A percentile compares a stretch with the other conserved stretches of the same genome.
Conservation (phyloP, 2,113 vertebrate species). For the Hippotragus niger region DNA sequence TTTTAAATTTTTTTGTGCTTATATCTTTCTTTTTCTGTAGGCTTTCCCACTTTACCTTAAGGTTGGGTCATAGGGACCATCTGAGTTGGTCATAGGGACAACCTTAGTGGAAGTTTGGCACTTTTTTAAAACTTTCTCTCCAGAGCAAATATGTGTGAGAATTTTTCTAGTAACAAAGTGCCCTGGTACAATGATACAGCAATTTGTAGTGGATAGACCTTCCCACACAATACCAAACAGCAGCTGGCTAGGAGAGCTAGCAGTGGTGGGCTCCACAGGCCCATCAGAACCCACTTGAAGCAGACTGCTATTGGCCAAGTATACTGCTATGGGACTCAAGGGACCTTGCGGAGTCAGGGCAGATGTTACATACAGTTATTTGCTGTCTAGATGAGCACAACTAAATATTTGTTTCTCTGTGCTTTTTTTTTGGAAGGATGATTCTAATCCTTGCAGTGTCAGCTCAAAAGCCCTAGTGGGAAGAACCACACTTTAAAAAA, state of each 20-base stretch:
- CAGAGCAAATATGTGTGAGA: not conserved
- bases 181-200: not conserved
- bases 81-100: not conserved
- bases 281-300: not conserved
- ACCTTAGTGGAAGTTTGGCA: not conserved
- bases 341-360: not conserved
- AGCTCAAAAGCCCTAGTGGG: not conserved
- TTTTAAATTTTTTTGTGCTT: not conserved
- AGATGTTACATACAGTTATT: not conserved
- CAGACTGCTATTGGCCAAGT: not conserved
- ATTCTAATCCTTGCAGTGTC: not conserved
- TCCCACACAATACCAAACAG: not conserved
- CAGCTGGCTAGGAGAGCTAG: not conserved
- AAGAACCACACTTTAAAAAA: not conserved
- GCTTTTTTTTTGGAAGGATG: not conserved
- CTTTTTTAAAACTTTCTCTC: not conserved
- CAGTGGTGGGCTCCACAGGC: not conserved
- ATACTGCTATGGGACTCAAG: not conserved
- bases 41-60: not conserved
- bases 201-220: conserved; percentile 1
- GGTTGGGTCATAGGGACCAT: not conserved
- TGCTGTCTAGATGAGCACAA: not conserved
- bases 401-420: conserved; percentile 24
- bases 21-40: not conserved
- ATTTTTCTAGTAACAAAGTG: not conserved